These are phyloP conservation scores for Stenoptilia bipunctidactyla DNA, from an alignment of 2,888 invertebrate species.

Conservation along the genomic window DNA sequence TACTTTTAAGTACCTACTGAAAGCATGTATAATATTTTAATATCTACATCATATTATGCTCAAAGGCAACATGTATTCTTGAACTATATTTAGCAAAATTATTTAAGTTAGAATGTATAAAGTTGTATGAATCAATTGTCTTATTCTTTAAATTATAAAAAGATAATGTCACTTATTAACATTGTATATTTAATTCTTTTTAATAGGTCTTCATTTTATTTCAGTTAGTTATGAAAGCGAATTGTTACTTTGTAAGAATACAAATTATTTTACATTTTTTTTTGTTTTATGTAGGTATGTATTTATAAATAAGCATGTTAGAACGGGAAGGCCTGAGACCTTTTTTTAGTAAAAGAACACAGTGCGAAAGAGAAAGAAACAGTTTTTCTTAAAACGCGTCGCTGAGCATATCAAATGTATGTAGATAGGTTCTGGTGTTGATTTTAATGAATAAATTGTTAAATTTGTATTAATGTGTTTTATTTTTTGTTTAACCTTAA, in stretches of 20 bases:
- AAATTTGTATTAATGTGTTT: conserved; percentile 39
- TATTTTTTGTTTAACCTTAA: too few relatives aligned
- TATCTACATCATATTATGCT: too few relatives aligned
- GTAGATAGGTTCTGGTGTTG: conserved; percentile 62
- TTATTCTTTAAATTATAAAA: too few relatives aligned
- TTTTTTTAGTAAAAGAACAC: neutral
- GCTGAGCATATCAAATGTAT: conserved; percentile 56
- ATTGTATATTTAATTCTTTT: too few relatives aligned
- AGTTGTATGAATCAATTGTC: too few relatives aligned
- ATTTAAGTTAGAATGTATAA: too few relatives aligned
- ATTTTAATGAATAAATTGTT: conserved; percentile 59
- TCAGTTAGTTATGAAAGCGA: too few relatives aligned
- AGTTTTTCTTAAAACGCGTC: conserved; percentile 28
- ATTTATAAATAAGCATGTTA: neutral
- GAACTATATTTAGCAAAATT: too few relatives aligned
- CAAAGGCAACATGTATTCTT: too few relatives aligned
- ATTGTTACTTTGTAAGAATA: neutral
- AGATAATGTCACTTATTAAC: too few relatives aligned
- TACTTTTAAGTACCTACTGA: too few relatives aligned
- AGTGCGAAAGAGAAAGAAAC: neutral
- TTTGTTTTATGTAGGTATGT: neutral
- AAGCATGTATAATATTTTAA: too few relatives aligned
- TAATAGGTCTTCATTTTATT: neutral
- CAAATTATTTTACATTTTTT: neutral
- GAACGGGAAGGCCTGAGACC: neutral